Evolutionary conservation across 2,113 vertebrate species (phyloP).

Genomic region (Myiozetetes cayanensis): DNA sequence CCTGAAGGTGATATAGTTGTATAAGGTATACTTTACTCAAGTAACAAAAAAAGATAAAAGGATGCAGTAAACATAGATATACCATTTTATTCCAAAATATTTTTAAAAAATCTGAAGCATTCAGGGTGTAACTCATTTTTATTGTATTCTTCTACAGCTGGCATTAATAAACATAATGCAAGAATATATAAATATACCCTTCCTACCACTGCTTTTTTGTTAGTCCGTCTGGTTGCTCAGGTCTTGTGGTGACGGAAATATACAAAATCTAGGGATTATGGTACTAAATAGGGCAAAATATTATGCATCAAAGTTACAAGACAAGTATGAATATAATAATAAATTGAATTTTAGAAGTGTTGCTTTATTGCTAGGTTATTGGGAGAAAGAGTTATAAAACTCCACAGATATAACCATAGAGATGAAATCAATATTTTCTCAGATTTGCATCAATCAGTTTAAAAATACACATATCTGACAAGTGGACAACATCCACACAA

Average conservation of each 20-base stretch:
- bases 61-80: background rate
- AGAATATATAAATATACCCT: background rate
- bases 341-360: background rate
- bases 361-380: background rate
- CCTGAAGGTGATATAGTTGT: background rate
- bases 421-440: background rate
- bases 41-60: background rate
- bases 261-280: fast-evolving
- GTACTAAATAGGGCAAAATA: background rate
- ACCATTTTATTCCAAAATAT: background rate
- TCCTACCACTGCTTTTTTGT: background rate
- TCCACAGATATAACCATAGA: background rate
- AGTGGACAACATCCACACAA: background rate
- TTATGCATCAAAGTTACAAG: fast-evolving
- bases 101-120: background rate
- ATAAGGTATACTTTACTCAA: background rate
- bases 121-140: background rate
- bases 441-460: background rate
- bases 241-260: background rate
- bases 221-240: background rate
- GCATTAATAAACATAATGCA: background rate
- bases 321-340: background rate
- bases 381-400: background rate
- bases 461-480: background rate
- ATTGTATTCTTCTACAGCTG: background rate